A percentile compares a stretch with the other conserved stretches of the same genome.
phyloP scores from a whole-genome alignment of 2,113 vertebrate species.

The Toxotes jaculatrix region DNA sequence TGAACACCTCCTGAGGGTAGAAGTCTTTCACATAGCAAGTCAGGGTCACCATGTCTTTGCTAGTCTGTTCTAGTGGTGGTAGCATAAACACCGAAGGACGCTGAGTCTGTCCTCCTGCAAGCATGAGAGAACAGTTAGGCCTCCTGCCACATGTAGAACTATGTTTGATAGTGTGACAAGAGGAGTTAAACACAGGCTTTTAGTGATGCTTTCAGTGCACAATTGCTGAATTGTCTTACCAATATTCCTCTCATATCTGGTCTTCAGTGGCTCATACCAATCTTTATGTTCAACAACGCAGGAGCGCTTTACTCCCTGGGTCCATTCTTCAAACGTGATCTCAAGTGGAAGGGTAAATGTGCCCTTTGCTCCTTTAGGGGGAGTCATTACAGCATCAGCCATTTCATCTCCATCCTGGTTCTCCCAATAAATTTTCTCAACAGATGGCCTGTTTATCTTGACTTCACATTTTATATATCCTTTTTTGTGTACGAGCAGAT shows the following conservation, averaged over 20 bases:
- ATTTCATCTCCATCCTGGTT: accelerated
- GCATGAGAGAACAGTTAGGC: slow-evolving; percentile 68
- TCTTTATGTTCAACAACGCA: slow-evolving; percentile 47
- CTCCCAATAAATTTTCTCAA: slow-evolving; percentile 1
- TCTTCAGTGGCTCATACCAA: accelerated
- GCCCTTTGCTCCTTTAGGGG: accelerated
- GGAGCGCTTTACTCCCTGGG: neutral
- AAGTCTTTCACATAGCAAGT: slow-evolving; percentile 86
- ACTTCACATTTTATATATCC: slow-evolving; percentile 39
- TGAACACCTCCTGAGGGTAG: slow-evolving; percentile 76
- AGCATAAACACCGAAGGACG: slow-evolving; percentile 80
- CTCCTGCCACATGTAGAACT: neutral
- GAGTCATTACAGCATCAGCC: accelerated
- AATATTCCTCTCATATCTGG: neutral
- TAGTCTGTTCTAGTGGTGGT: slow-evolving; percentile 72
- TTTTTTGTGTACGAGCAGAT: neutral
- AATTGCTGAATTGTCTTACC: slow-evolving; percentile 69
- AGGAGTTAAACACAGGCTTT: neutral
- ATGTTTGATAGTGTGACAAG: neutral
- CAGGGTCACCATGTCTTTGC: slow-evolving; percentile 69
- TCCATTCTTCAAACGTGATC: slow-evolving; percentile 75
- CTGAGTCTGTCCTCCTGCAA: slow-evolving; percentile 37
- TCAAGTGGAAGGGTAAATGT: accelerated
- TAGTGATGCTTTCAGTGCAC: neutral
- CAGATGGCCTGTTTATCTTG: accelerated